phyloP scores from a whole-genome alignment of 2,888 invertebrate genomes.

The Spatulosminthurus flaviceps region DNA sequence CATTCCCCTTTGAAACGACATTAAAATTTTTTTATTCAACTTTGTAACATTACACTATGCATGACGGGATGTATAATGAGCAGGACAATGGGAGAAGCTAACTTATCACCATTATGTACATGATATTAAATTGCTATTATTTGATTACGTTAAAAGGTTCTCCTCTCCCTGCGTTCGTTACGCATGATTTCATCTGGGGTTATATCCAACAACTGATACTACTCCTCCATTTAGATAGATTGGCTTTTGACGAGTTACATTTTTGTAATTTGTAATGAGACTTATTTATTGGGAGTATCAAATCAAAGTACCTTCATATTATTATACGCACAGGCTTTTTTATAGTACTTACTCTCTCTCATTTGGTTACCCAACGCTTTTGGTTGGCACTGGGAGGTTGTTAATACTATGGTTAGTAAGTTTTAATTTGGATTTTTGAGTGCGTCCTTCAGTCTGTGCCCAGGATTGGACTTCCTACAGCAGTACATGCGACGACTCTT shows the following conservation, averaged over 20 bases:
- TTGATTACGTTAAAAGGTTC: neutral
- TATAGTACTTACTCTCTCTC: neutral
- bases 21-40: too few species aligned
- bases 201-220: neutral
- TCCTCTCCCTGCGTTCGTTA: conserved; percentile 15
- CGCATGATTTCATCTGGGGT: conserved; percentile 8
- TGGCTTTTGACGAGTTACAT: neutral
- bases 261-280: neutral
- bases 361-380: too few species aligned
- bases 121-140: neutral
- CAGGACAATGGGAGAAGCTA: neutral
- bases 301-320: neutral
- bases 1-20: too few species aligned
- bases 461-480: conserved; percentile 23
- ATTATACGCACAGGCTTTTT: neutral
- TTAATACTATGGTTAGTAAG: too few species aligned
- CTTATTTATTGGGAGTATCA: neutral
- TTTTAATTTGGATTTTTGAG: conserved; percentile 22
- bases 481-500: too few species aligned
- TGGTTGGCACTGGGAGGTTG: too few species aligned
- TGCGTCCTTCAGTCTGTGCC: conserved; percentile 8
- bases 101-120: neutral
- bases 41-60: too few species aligned
- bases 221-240: neutral
- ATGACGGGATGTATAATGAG: too few species aligned